These are phyloP conservation scores for Actinia tenebrosa DNA, from an alignment of 64 coral and sea anemone species.

Conservation along the genomic window DNA sequence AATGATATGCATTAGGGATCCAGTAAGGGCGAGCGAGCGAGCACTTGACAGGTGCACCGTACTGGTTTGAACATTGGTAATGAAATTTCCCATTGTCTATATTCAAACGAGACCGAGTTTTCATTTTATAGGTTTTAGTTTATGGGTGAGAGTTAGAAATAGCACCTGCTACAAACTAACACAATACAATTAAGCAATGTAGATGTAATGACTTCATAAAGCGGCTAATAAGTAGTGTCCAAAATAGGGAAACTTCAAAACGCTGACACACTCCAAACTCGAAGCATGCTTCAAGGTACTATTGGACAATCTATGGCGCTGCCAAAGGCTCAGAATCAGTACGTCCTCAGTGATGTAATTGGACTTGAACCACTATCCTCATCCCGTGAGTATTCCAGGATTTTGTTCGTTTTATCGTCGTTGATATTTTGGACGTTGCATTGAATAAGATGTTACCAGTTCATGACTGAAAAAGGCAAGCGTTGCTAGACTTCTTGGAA, in stretches of 20 bases:
- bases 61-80: constrained; percentile 56
- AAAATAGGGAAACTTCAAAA: constrained; percentile 34
- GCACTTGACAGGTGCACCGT: constrained; percentile 11
- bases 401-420: background rate
- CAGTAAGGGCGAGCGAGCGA: background rate
- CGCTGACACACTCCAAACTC: constrained; percentile 21
- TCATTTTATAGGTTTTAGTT: constrained; percentile 60
- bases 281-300: constrained; percentile 2
- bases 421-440: background rate
- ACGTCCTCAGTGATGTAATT: constrained; percentile 84
- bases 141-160: constrained; percentile 49
- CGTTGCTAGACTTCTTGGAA: background rate
- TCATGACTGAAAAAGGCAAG: background rate
- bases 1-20: background rate
- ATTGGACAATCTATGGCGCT: constrained; percentile 70
- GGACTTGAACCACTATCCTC: constrained; percentile 63
- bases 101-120: constrained; percentile 92
- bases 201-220: constrained; percentile 69
- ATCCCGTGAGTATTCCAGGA: constrained; percentile 3
- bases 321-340: constrained; percentile 72
- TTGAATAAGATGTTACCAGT: background rate
- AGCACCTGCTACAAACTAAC: constrained; percentile 60
- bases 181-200: constrained; percentile 67
- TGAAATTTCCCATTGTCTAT: constrained; percentile 94
- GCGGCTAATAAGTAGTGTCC: constrained; percentile 86